A percentile compares a stretch with the other conserved stretches of the same genome.
Conservation (phyloP, 2,113 vertebrate species). For the Phaethon lepturus region DNA sequence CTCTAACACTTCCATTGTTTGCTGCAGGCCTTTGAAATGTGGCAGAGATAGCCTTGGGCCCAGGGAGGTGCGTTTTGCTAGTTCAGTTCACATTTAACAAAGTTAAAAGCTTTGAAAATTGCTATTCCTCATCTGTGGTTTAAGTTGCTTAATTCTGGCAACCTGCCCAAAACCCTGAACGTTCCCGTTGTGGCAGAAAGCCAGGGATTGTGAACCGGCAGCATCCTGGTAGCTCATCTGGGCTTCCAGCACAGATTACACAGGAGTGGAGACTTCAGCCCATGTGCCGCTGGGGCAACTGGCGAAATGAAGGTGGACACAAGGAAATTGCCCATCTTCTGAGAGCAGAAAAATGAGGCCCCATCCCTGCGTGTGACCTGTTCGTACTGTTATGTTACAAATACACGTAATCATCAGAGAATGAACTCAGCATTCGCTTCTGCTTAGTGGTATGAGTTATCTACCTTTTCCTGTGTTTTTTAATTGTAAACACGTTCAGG, state of each 20-base stretch:
- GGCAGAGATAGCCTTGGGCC: conserved; percentile 69
- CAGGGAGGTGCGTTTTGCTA: conserved; percentile 64
- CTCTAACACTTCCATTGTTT: conserved; percentile 67
- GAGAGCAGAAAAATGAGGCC: not conserved
- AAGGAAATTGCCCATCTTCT: not conserved
- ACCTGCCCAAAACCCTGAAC: conserved; percentile 45
- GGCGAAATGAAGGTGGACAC: not conserved
- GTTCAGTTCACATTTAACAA: conserved; percentile 65
- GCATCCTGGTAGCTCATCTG: conserved; percentile 26
- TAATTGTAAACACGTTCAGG: conserved; percentile 2
- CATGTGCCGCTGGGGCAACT: not conserved
- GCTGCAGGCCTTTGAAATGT: conserved; percentile 67
- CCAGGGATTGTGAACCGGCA: conserved; percentile 38
- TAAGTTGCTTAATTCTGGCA: conserved; percentile 66
- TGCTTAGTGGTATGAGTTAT: not conserved
- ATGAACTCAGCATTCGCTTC: not conserved
- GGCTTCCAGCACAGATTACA: not conserved
- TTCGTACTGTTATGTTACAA: not conserved
- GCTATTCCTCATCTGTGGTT: conserved; percentile 67
- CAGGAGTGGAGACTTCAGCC: not conserved
- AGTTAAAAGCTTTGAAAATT: conserved; percentile 73
- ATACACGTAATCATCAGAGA: not conserved
- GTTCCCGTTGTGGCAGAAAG: conserved; percentile 40
- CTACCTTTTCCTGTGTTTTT: not conserved
- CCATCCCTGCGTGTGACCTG: not conserved